phyloP scores from a whole-genome alignment of 35 echinoderm and acorn worm genomes.

The Lytechinus variegatus region DNA sequence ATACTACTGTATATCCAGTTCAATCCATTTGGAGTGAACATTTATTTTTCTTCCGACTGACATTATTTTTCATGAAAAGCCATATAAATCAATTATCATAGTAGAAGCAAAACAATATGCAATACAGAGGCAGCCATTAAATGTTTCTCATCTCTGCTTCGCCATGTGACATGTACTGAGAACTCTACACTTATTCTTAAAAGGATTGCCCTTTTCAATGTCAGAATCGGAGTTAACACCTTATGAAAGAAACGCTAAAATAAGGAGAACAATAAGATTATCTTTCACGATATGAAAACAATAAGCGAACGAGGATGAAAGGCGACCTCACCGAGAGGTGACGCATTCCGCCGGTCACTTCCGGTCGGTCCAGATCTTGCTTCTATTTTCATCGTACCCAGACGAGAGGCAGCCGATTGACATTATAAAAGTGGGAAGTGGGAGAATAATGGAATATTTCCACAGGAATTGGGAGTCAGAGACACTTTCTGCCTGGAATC shows the following conservation, averaged over 20 bases:
- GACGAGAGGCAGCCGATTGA: not conserved
- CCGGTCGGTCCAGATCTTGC: not conserved
- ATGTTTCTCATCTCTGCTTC: too few relatives aligned
- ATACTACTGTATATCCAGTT: too few relatives aligned
- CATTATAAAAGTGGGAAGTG: not conserved
- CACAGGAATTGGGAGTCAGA: not conserved
- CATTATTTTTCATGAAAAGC: too few relatives aligned
- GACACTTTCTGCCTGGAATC: not conserved
- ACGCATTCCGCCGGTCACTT: not conserved
- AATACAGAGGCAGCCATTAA: too few relatives aligned
- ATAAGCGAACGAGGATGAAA: not conserved
- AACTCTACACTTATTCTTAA: too few relatives aligned
- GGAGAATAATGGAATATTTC: conserved; percentile 13
- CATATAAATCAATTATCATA: too few relatives aligned
- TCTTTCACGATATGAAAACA: not conserved
- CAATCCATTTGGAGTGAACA: too few relatives aligned
- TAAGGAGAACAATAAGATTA: not conserved
- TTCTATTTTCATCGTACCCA: not conserved
- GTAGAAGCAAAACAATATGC: too few relatives aligned
- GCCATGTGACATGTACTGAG: too few relatives aligned
- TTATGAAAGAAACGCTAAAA: not conserved
- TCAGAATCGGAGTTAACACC: not conserved
- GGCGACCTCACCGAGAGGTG: not conserved
- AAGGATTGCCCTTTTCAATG: too few relatives aligned
- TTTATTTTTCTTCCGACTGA: too few relatives aligned